These are phyloP conservation scores for Uromys caudimaculatus DNA, from an alignment of 2,797 vertebrate species.

Conservation along the genomic window DNA sequence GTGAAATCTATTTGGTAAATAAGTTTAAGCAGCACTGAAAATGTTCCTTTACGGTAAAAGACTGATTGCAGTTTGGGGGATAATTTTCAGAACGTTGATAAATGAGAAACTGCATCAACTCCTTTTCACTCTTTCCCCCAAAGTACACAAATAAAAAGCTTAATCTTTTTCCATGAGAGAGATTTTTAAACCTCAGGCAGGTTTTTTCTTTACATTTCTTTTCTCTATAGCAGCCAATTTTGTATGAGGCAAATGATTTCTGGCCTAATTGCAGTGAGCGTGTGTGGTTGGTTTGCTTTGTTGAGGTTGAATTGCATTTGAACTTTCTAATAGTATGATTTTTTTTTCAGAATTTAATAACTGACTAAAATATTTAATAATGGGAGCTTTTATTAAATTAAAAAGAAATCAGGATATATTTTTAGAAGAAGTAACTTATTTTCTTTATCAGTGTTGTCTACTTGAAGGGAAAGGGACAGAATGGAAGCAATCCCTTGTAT, in stretches of 20 bases:
- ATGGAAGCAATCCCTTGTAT: constrained; percentile 54
- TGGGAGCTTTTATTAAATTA: constrained; percentile 79
- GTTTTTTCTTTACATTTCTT: constrained; percentile 30
- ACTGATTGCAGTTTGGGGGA: constrained; percentile 15
- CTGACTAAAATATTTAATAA: constrained; percentile 83
- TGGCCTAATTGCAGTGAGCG: constrained; percentile 69
- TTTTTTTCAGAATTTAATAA: constrained; percentile 81
- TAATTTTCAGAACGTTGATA: constrained; percentile 69
- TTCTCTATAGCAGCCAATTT: constrained; percentile 66
- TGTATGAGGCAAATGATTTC: constrained; percentile 73
- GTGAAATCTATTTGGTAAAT: constrained; percentile 54
- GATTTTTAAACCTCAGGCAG: constrained; percentile 56
- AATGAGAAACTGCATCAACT: constrained; percentile 48
- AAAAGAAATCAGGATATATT: constrained; percentile 76
- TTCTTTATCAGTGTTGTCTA: constrained; percentile 77
- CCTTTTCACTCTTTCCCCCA: constrained; percentile 51
- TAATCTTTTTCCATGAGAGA: constrained; percentile 68
- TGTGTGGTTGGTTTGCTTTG: constrained; percentile 53
- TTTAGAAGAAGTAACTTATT: constrained; percentile 79
- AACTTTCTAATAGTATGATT: constrained; percentile 76
- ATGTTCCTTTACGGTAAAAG: constrained; percentile 23
- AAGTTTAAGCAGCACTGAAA: constrained; percentile 56
- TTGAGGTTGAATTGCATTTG: constrained; percentile 77
- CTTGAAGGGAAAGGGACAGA: constrained; percentile 67
- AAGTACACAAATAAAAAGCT: constrained; percentile 55